These are phyloP conservation scores for Dolichoris vasculosae DNA, from an alignment of 1,140 invertebrate genomes.

Conservation along the genomic window DNA sequence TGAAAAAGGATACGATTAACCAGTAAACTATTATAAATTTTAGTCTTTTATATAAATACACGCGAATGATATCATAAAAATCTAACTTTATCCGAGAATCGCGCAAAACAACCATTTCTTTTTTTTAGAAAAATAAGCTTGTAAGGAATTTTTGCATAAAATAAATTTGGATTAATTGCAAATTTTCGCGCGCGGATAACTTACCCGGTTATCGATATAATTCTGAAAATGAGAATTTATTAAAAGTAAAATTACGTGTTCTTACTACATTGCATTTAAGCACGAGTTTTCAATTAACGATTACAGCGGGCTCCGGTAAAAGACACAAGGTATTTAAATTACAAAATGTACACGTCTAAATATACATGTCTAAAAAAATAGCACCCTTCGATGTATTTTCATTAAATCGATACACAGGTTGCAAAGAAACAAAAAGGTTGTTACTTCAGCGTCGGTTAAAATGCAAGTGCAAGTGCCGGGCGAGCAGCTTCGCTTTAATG, in stretches of 20 bases:
- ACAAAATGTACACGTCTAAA: neutral
- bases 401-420: constrained; percentile 16
- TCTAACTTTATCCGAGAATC: too few relatives aligned
- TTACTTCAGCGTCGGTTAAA: neutral
- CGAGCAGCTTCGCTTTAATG: constrained; percentile 4
- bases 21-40: too few relatives aligned
- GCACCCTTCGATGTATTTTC: neutral
- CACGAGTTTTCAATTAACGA: neutral
- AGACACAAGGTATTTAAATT: neutral
- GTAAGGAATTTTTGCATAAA: too few relatives aligned
- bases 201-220: too few relatives aligned
- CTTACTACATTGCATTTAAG: neutral
- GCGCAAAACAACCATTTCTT: too few relatives aligned
- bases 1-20: too few relatives aligned
- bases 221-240: neutral
- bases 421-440: neutral
- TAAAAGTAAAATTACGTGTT: neutral
- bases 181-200: neutral
- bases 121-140: too few relatives aligned
- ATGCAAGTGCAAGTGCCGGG: neutral
- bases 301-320: neutral
- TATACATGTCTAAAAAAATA: neutral
- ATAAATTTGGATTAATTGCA: neutral
- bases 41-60: too few relatives aligned
- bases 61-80: too few relatives aligned